These are phyloP conservation scores for Dioctria rufipes DNA, from an alignment of 2,888 invertebrate genomes.

Conservation along the genomic window DNA sequence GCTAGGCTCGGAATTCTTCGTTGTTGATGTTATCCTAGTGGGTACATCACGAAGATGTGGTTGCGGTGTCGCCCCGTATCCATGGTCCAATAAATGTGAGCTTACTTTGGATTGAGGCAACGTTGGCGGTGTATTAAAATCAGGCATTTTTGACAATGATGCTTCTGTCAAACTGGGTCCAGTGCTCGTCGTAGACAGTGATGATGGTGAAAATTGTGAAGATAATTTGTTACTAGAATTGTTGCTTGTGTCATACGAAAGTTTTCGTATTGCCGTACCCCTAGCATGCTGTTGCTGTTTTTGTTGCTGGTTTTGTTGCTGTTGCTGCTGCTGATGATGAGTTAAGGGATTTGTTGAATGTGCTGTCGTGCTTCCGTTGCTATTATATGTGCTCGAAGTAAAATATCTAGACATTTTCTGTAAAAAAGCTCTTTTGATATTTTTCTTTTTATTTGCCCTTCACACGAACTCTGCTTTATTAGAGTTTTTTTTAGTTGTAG, in stretches of 20 bases:
- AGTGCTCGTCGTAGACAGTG: conserved; percentile 48
- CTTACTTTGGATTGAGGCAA: conserved; percentile 70
- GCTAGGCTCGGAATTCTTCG: conserved; percentile 69
- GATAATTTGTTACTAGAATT: background rate
- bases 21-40: conserved; percentile 70
- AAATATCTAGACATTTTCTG: conserved; percentile 60
- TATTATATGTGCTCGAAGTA: conserved; percentile 58
- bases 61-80: conserved; percentile 87
- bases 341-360: conserved; percentile 60
- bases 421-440: conserved; percentile 12
- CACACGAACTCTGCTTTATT: conserved; percentile 42
- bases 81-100: conserved; percentile 88
- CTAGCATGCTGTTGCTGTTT: conserved; percentile 56
- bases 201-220: conserved; percentile 54
- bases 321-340: conserved; percentile 59
- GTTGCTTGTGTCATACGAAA: conserved; percentile 59
- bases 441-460: conserved; percentile 20
- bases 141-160: conserved; percentile 28
- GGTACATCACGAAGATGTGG: conserved; percentile 71
- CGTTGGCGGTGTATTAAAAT: conserved; percentile 53
- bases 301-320: conserved; percentile 59
- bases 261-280: conserved; percentile 59
- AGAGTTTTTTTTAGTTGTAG: conserved; percentile 50
- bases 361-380: conserved; percentile 62
- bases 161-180: conserved; percentile 46